Conservation (phyloP, 2,113 vertebrate genomes). For the Pithys albifrons region DNA sequence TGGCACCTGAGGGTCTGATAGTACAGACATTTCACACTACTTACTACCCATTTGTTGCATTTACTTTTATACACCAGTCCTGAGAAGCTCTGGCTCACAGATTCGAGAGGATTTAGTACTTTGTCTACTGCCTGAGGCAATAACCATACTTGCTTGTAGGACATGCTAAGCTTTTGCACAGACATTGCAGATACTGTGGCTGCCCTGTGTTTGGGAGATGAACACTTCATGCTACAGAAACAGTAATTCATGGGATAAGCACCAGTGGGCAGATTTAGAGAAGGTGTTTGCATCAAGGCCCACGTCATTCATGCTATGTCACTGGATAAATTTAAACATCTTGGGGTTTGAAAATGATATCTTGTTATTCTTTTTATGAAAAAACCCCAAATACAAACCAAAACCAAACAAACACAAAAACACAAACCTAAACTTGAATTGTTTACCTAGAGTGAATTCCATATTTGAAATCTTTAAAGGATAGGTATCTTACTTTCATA, state of each 20-base stretch:
- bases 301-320: background rate
- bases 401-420: background rate
- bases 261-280: background rate
- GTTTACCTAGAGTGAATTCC: background rate
- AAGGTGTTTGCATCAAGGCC: background rate
- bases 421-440: background rate
- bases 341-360: background rate
- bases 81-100: background rate
- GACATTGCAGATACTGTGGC: background rate
- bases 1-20: background rate
- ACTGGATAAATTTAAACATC: background rate
- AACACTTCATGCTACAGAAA: background rate
- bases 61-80: background rate
- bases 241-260: background rate
- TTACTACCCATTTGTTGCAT: background rate
- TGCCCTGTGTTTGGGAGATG: background rate
- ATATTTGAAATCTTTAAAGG: background rate
- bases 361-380: background rate
- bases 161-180: background rate
- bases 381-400: background rate
- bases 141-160: background rate
- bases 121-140: background rate
- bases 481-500: rapidly evolving
- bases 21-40: background rate
- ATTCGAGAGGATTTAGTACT: background rate